These are phyloP conservation scores for Rhamnusium bicolor DNA, from an alignment of 2,888 invertebrate genomes.

Conservation along the genomic window DNA sequence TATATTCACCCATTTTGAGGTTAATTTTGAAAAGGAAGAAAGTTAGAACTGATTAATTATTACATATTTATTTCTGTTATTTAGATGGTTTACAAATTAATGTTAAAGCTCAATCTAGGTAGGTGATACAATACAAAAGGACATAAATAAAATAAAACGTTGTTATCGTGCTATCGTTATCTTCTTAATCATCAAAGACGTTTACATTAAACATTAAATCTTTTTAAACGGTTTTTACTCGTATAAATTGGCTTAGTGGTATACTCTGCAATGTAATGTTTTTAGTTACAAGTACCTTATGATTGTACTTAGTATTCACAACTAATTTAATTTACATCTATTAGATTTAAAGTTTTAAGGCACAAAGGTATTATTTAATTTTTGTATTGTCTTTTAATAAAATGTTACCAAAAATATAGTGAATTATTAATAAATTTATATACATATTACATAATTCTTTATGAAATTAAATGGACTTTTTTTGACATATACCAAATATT, in stretches of 20 bases:
- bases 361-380: conserved; percentile 9
- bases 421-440: not conserved
- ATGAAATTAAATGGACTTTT: too few species aligned
- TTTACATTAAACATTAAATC: not conserved
- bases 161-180: not conserved
- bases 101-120: not conserved
- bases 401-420: conserved; percentile 16
- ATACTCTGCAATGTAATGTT: not conserved
- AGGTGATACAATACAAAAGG: conserved; percentile 2
- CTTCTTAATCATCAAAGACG: not conserved
- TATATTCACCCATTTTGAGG: conserved; percentile 72
- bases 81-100: not conserved
- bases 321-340: not conserved
- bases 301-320: conserved; percentile 1
- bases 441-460: too few species aligned
- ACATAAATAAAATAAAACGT: not conserved
- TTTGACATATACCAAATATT: too few species aligned
- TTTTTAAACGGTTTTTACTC: not conserved
- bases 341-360: not conserved
- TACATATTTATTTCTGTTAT: not conserved
- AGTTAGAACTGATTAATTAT: not conserved
- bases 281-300: not conserved
- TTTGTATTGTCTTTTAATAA: conserved; percentile 29
- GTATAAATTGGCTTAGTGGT: not conserved
- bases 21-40: conserved; percentile 45